Conservation (phyloP, 2,888 invertebrate genomes). For the Deladenus siricidicola region DNA sequence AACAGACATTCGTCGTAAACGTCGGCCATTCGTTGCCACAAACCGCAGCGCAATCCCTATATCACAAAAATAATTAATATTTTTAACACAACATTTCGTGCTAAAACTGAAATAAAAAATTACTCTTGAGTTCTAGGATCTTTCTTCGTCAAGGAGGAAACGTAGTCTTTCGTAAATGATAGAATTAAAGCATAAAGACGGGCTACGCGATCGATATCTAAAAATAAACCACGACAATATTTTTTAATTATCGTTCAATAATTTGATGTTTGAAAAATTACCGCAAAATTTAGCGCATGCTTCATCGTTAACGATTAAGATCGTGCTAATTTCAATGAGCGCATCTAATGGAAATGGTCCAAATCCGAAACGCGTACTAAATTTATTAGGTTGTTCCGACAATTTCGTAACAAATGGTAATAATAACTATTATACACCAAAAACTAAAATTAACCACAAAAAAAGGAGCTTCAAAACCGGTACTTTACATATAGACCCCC, state of each 20-base stretch:
- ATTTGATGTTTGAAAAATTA: not conserved
- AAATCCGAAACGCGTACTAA: not conserved
- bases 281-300: not conserved
- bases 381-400: too few relatives aligned
- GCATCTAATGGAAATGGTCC: not conserved
- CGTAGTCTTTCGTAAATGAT: not conserved
- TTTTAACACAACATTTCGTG: not conserved
- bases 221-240: too few relatives aligned
- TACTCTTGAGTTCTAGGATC: conserved; percentile 2
- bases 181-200: not conserved
- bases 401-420: too few relatives aligned
- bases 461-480: too few relatives aligned
- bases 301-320: not conserved
- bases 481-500: too few relatives aligned
- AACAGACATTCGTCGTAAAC: too few relatives aligned
- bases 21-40: too few relatives aligned
- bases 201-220: not conserved
- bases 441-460: too few relatives aligned
- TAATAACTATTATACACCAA: too few relatives aligned
- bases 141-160: not conserved
- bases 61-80: too few relatives aligned
- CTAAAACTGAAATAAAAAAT: not conserved
- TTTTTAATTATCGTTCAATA: too few relatives aligned
- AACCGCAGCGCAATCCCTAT: too few relatives aligned
- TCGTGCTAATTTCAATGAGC: not conserved